Evolutionary conservation across 2,797 vertebrate genomes (phyloP), one percentile per base, ranked within the genome.

Genomic region (Sebastes vulpes): DNA sequence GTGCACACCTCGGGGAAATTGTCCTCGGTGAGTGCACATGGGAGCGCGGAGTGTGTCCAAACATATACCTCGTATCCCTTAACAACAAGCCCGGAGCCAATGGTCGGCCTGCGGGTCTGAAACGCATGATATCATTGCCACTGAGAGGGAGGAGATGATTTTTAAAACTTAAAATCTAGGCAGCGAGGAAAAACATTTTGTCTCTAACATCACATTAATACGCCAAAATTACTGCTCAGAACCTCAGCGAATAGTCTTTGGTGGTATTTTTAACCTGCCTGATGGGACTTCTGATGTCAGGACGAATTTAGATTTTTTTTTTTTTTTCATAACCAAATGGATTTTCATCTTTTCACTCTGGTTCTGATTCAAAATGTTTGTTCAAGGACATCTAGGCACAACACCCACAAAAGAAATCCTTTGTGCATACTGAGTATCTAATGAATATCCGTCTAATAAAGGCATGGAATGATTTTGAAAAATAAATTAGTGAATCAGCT

Each of bases 21-120:
- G 60, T 84, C 80, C 67, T 72, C 56, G 16, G 38, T 65, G 58
- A 63, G 71, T 59, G 65, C 80, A 81, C 74, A 56, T 31, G 71
- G 80, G 68, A 83, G 38, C 14, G 12, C 57, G 61, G 77, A 87
- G 63, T 85, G 71, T 83, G 85, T 89, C 87, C 84, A 91, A 84
- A 90, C 84, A 46, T 7, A 82, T 56, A 53, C 78, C 74, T 81
- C 60, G 73, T 89, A 75, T 84, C 81, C 89, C 65, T 81, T 75
- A 83, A 84, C 82, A 77, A 70, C 73, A 82, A 85, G 72, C 76
- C 72, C 14, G 31, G 35, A 87, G 90, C 38, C 54, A 31, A 11
- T 38, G 31, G 67, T 50, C 1, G 26, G 20, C 18, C 66, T 79
- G 35, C 18, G 9, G 58, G 61, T 77, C 56, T 75, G 9, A 61